Base-by-base conservation (phyloP, 2,888 invertebrate genomes). In the Agrotis segetum region DNA sequence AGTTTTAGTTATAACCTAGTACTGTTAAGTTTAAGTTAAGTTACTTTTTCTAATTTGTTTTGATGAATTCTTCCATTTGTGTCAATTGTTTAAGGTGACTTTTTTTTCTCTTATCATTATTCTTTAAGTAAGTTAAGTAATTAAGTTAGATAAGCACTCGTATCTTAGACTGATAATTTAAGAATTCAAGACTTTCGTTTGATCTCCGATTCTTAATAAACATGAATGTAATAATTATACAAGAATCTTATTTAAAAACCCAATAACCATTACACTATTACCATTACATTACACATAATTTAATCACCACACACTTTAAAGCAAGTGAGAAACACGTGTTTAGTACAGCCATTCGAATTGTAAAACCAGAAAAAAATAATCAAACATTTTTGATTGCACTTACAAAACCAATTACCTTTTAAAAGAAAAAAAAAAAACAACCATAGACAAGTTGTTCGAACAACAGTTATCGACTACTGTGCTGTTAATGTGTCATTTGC, bases 121-220 rank as follows among this genome's bases (percentile, higher is more conserved):
- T 67, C 56, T 76, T 71, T 59, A 46, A 34, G 46, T 66, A 53
- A 13, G 21, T 68, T 72, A 63, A 61, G 66, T 80, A 82, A 49
- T 60, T 82, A 75, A 74, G 74, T 84, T 87, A 84, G 74, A 29
- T 68, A 78, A 79, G 82, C 79, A 82, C 73, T 76, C 81, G 65
- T 87, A 81, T 85, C 87, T 87, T 93, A 93, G 93, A 94, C 94
- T 95, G 93, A 94, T 89, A 86, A 82, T 78, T 91, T 94, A 95
- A 94, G 93, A 88, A 93, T 92, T 89, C 90, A 95, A 94, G 95
- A 96, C 96, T 96, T 96, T 96, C 96, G 89, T 93, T 95, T 96
- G 96, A 96, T 96, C 96, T 96, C 96, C 90, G 91, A 92, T 91
- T 93, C 89, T 94, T 91, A 93, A 93, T 94, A 92, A 94, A 93